A percentile compares a stretch with the other conserved stretches of the same genome.
Evolutionary conservation across 1,140 invertebrate genomes (phyloP).

Genomic region (Drosophila carrolli): DNA sequence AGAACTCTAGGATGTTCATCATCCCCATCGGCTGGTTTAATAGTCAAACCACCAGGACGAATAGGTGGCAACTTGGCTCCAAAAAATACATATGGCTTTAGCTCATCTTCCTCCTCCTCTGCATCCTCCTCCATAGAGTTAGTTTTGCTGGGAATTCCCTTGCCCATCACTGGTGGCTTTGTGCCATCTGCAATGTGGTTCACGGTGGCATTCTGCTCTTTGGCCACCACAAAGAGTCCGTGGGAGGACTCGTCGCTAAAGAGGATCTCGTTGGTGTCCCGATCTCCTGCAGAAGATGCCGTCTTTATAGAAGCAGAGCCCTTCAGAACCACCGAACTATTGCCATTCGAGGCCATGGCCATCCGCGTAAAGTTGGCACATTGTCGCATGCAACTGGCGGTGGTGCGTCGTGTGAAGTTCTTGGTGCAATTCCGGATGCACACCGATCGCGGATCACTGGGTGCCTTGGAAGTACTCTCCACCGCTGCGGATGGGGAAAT

Average conservation of each 20-base stretch:
- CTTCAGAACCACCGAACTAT: constrained; percentile 49
- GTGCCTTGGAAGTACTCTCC: constrained; percentile 75
- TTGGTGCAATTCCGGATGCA: constrained; percentile 83
- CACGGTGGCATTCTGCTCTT: constrained; percentile 76
- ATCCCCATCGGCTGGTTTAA: constrained; percentile 83
- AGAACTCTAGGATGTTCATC: constrained; percentile 74
- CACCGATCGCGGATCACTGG: constrained; percentile 73
- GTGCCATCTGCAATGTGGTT: constrained; percentile 73
- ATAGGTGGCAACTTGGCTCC: constrained; percentile 88
- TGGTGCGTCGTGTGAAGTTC: constrained; percentile 82
- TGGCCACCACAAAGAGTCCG: constrained; percentile 77
- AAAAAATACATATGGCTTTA: constrained; percentile 89
- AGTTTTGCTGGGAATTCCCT: constrained; percentile 52
- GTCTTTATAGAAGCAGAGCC: constrained; percentile 11
- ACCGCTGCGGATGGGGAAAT: constrained; percentile 56
- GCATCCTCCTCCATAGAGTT: constrained; percentile 46
- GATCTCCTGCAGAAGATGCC: constrained; percentile 32
- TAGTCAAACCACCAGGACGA: constrained; percentile 85
- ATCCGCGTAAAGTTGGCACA: constrained; percentile 77
- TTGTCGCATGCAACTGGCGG: constrained; percentile 81
- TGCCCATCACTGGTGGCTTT: constrained; percentile 29
- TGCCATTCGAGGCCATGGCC: constrained; percentile 55
- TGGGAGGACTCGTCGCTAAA: constrained; percentile 83
- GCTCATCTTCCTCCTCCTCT: constrained; percentile 86
- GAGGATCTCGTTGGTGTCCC: constrained; percentile 80